A percentile compares a stretch with the other conserved stretches of the same genome.
These are phyloP conservation scores for Marcusenius ussheri DNA, from an alignment of 2,113 vertebrate genomes.

Conservation along the genomic window DNA sequence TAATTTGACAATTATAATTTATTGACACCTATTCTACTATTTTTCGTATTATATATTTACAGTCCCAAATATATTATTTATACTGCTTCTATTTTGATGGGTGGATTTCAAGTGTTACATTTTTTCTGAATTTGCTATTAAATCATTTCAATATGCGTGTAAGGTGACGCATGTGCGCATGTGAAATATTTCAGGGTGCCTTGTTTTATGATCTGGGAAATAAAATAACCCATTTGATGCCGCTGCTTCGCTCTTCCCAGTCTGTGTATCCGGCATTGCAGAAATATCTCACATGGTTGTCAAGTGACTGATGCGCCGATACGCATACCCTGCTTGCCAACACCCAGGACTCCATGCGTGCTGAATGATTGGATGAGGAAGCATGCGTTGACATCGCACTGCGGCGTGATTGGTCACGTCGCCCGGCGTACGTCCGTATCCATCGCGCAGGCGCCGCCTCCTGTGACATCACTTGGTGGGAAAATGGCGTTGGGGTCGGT, in stretches of 20 bases:
- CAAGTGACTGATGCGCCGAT: slow-evolving; percentile 21
- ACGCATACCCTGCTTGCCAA: slow-evolving; percentile 4
- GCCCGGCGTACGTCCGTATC: slow-evolving; percentile 24
- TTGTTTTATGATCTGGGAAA: neutral
- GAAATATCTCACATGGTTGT: slow-evolving; percentile 35
- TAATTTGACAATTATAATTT: neutral
- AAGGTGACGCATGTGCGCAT: neutral
- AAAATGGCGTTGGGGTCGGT: slow-evolving; percentile 63
- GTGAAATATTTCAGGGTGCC: neutral
- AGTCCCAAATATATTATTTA: neutral
- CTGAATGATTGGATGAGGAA: slow-evolving; percentile 33
- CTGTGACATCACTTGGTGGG: slow-evolving; percentile 39
- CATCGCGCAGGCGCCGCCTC: slow-evolving; percentile 35
- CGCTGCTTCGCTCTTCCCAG: slow-evolving; percentile 11
- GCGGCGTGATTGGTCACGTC: slow-evolving; percentile 35
- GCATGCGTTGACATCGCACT: neutral
- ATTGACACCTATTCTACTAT: neutral
- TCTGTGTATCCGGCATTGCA: neutral
- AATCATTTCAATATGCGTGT: neutral
- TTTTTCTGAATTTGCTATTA: neutral
- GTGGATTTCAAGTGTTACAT: neutral
- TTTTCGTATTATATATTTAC: neutral
- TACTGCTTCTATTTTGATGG: neutral
- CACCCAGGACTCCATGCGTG: neutral
- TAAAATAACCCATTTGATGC: neutral